Evolutionary conservation across 2,888 invertebrate species (phyloP), one percentile per base, ranked within the genome.

Genomic region (Oxyscelio sp.): DNA sequence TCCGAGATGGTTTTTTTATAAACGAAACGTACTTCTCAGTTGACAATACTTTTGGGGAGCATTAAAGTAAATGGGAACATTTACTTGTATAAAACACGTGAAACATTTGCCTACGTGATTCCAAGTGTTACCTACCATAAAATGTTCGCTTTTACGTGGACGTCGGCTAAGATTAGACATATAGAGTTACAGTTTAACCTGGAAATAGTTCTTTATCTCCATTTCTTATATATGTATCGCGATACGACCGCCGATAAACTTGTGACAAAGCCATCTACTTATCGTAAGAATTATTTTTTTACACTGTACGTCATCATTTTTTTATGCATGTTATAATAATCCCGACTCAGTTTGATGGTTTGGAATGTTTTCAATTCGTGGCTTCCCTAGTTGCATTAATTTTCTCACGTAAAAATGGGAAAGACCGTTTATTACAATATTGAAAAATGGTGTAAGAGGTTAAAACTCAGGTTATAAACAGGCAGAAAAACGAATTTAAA

Each of bases 71-170:
- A 74, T 74, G 74, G 56, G 43, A 61, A 65, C 65, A 65, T 74
- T 74, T 74, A 56, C 74, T 74, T 74, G 34, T 38, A 65, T 63
- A 74, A 65, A 74, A 74, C 65, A 74, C n/a, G 56, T 74, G 74
- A 74, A 74, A 74, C 65, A 74, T 63, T 74, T 54, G 74, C 74
- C 63, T 74, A 74, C 74, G 74, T 74, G 74, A 74, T 74, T 74
- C 65, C 65, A 74, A 56, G 65, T 65, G 65, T 65, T 74, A 74
- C 65, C 65, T 74, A 34, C 63, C 54, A 74, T 74, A 74, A 74
- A 65, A 50, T 65, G 65, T 65, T 65, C 50, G 65, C 65, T 74
- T 74, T 65, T 56, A 74, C 56, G 74, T 65, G 63, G 63, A 63
- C 56, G 56, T 63, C 65, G 45, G 56, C 54, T 45, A 54, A 45